Percentiles rank a stretch among this genome's conserved stretches.
phyloP scores from a whole-genome alignment of 2,797 vertebrate species.

The Lutjanus argentimaculatus region DNA sequence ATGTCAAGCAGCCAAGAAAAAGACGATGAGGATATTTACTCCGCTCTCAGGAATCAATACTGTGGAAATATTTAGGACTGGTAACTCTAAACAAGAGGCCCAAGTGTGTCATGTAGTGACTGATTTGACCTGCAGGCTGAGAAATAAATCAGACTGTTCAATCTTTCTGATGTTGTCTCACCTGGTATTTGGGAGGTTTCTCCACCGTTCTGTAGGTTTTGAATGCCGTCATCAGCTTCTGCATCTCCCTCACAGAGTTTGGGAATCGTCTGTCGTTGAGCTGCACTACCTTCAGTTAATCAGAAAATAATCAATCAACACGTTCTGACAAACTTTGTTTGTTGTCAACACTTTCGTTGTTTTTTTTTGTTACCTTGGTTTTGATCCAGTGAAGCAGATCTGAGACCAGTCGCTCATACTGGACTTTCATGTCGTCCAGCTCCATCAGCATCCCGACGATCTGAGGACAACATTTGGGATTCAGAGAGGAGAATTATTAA shows the following conservation, averaged over 20 bases:
- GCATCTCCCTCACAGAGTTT: constrained; percentile 88
- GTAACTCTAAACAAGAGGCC: no score
- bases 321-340: background rate
- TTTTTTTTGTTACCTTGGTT: constrained; percentile 75
- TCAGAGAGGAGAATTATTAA: background rate
- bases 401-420: constrained; percentile 87
- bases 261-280: constrained; percentile 89
- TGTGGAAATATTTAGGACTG: no score
- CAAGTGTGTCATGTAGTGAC: no score
- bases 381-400: constrained; percentile 91
- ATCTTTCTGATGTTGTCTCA: background rate
- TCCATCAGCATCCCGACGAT: constrained; percentile 89
- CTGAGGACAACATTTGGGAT: constrained; percentile 69
- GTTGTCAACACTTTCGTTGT: no score
- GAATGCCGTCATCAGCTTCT: constrained; percentile 87
- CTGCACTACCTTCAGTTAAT: constrained; percentile 75
- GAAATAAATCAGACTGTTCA: background rate
- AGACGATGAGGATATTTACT: no score
- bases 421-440: constrained; percentile 86
- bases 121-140: background rate
- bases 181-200: constrained; percentile 91
- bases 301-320: background rate
- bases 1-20: no score
- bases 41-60: no score
- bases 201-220: constrained; percentile 90